A percentile compares a stretch with the other conserved stretches of the same genome.
Evolutionary conservation across 2,113 vertebrate species (phyloP).

Genomic region (Chloebia gouldiae): DNA sequence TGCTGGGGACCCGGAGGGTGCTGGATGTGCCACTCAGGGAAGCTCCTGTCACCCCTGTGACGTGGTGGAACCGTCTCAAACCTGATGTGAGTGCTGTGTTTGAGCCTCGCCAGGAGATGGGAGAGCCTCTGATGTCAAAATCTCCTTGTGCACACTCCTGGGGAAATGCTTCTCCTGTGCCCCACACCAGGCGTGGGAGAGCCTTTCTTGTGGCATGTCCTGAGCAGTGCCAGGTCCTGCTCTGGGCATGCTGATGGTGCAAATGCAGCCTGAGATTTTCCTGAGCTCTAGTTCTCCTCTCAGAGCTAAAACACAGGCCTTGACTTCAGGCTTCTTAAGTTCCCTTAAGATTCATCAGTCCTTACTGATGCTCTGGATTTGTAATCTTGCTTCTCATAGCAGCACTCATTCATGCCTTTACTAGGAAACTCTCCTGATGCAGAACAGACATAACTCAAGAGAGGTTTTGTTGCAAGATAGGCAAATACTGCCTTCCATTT

Average conservation of each 20-base stretch:
- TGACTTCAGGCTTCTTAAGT: neutral
- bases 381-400: neutral
- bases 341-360: neutral
- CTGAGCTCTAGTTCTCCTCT: neutral
- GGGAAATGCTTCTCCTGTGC: neutral
- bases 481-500: neutral
- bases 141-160: accelerated
- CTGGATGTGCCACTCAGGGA: neutral
- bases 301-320: neutral
- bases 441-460: neutral
- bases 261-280: neutral
- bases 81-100: accelerated
- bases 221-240: neutral
- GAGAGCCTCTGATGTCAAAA: neutral
- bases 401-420: neutral
- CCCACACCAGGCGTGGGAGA: too few species aligned
- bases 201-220: accelerated
- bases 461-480: neutral
- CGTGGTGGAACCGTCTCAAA: accelerated
- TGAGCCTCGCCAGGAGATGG: neutral
- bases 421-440: neutral
- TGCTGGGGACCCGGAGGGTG: neutral
- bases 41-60: neutral
- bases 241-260: neutral
- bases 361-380: neutral